phyloP scores from a whole-genome alignment of 35 echinoderm and acorn worm genomes.

The Patiria miniata region DNA sequence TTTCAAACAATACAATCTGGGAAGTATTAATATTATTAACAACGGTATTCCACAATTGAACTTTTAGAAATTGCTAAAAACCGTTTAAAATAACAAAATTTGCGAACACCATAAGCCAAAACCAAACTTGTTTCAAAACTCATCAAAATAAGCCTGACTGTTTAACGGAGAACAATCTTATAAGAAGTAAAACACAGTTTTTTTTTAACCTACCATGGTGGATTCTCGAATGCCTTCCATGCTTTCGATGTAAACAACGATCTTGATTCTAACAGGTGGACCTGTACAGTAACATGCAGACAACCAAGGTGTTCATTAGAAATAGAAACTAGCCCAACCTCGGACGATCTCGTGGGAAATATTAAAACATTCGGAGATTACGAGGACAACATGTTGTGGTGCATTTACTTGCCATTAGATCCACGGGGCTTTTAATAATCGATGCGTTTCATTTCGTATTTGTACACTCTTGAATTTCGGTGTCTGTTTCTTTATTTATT shows the following conservation, averaged over 20 bases:
- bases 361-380: neutral
- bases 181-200: too few species aligned
- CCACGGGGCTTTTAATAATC: neutral
- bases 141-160: neutral
- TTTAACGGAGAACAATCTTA: neutral
- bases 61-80: too few species aligned
- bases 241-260: constrained; percentile 61
- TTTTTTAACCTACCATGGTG: constrained; percentile 43
- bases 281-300: neutral
- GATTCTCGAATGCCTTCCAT: constrained; percentile 50
- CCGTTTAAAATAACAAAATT: too few species aligned
- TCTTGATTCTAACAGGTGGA: constrained; percentile 20
- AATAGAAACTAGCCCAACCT: neutral
- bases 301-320: neutral
- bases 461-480: too few species aligned
- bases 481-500: too few species aligned
- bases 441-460: neutral
- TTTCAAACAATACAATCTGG: too few species aligned
- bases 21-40: too few species aligned
- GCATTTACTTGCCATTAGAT: neutral
- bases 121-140: too few species aligned
- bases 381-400: neutral
- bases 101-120: too few species aligned
- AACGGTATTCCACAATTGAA: too few species aligned
- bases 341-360: too few species aligned